Evolutionary conservation across 2,888 invertebrate species (phyloP).

Genomic region (Yponomeuta sedellus): DNA sequence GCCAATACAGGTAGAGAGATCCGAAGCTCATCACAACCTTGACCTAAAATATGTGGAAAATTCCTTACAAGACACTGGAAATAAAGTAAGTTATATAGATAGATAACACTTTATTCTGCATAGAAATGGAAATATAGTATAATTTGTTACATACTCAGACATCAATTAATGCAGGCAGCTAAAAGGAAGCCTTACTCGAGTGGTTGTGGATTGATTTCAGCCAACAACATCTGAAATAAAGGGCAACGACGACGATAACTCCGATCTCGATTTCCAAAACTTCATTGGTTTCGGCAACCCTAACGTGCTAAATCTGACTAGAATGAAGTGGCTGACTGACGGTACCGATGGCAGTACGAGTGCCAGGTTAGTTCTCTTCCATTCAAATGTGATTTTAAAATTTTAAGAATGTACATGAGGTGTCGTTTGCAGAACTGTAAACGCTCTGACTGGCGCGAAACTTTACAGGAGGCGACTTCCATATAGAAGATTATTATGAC

Average conservation of each 20-base stretch:
- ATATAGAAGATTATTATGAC: background rate
- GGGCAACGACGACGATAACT: background rate
- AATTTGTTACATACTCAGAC: too few species aligned
- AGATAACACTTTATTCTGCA: too few species aligned
- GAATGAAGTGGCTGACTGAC: slow-evolving; percentile 66
- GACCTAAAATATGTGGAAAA: slow-evolving; percentile 38
- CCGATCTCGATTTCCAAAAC: background rate
- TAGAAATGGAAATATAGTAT: too few species aligned
- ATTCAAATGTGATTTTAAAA: background rate
- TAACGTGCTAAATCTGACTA: slow-evolving; percentile 53
- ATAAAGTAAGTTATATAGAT: slow-evolving; percentile 24
- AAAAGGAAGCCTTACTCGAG: too few species aligned
- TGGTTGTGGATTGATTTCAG: slow-evolving; percentile 28
- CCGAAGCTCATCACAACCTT: slow-evolving; percentile 46
- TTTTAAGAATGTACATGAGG: background rate
- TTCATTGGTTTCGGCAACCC: slow-evolving; percentile 30
- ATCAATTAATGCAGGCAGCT: too few species aligned
- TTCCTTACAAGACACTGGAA: slow-evolving; percentile 26
- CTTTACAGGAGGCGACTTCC: slow-evolving; percentile 19
- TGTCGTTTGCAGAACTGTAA: slow-evolving; percentile 49
- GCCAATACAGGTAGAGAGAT: slow-evolving; percentile 37
- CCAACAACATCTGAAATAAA: slow-evolving; percentile 20
- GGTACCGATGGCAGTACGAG: slow-evolving; percentile 40
- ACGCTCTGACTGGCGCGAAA: slow-evolving; percentile 61
- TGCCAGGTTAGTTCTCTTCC: slow-evolving; percentile 44